Evolutionary conservation across 1,140 invertebrate species (phyloP).

Genomic region (Aphaenogaster ashmeadi): DNA sequence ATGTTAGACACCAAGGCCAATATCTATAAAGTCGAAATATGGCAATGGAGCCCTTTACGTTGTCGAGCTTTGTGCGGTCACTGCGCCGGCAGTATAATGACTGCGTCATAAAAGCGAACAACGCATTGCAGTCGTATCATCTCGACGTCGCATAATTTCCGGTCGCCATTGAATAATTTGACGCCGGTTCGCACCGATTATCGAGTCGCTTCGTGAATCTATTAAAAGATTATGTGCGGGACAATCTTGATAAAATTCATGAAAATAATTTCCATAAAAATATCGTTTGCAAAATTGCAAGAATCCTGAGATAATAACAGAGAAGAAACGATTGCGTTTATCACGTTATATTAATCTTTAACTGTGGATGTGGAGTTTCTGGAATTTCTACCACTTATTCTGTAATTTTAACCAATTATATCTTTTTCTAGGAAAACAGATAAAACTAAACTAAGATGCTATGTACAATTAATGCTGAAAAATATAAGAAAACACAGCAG

Average conservation of each 20-base stretch:
- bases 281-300: not conserved
- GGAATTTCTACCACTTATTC: not conserved
- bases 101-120: constrained; percentile 68
- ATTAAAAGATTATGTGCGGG: not conserved
- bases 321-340: not conserved
- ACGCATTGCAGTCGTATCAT: constrained; percentile 66
- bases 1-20: constrained; percentile 47
- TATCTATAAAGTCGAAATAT: constrained; percentile 20
- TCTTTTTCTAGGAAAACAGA: not conserved
- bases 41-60: constrained; percentile 13
- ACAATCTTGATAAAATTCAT: not conserved
- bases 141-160: constrained; percentile 69
- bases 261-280: not conserved
- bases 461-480: not conserved
- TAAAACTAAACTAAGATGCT: not conserved
- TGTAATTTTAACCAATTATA: not conserved
- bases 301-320: not conserved
- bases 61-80: constrained; percentile 62
- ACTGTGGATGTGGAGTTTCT: not conserved
- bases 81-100: constrained; percentile 61
- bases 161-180: constrained; percentile 25
- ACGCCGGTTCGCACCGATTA: not conserved
- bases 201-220: not conserved
- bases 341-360: not conserved
- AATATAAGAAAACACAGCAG: not conserved